Conservation (phyloP, 1,140 invertebrate species). For the Charaxes varanes region DNA sequence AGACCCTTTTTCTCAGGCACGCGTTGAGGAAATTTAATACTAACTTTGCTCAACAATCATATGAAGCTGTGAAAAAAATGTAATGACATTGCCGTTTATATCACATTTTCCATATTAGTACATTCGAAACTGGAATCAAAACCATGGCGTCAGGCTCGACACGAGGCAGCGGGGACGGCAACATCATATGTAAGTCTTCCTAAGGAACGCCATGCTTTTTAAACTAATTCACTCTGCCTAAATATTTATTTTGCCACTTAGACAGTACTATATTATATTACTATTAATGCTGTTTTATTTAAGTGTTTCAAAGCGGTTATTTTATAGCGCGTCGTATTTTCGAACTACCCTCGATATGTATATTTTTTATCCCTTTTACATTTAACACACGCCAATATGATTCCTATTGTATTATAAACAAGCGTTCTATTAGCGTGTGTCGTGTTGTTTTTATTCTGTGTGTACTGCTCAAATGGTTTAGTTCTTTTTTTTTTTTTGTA, state of each 20-base stretch:
- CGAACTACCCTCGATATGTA: conserved; percentile 4
- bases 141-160: too few relatives aligned
- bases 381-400: too few relatives aligned
- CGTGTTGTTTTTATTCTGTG: conserved; percentile 6
- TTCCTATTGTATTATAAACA: neutral
- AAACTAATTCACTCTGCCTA: neutral
- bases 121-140: too few relatives aligned
- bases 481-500: conserved; percentile 20
- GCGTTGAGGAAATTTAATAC: too few relatives aligned
- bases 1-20: too few relatives aligned
- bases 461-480: conserved; percentile 32
- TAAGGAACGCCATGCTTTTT: conserved; percentile 17
- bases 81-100: too few relatives aligned
- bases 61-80: too few relatives aligned
- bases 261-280: conserved; percentile 1
- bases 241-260: conserved; percentile 1
- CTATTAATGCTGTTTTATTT: conserved; percentile 1
- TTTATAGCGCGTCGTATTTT: conserved; percentile 1
- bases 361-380: conserved; percentile 6
- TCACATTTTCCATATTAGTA: too few relatives aligned
- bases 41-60: too few relatives aligned
- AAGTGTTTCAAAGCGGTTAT: neutral
- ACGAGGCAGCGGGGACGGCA: conserved; percentile 13
- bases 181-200: conserved; percentile 29
- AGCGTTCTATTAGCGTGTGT: conserved; percentile 2